Evolutionary conservation across 2,888 invertebrate species (phyloP).

Genomic region (Rhamnusium bicolor): DNA sequence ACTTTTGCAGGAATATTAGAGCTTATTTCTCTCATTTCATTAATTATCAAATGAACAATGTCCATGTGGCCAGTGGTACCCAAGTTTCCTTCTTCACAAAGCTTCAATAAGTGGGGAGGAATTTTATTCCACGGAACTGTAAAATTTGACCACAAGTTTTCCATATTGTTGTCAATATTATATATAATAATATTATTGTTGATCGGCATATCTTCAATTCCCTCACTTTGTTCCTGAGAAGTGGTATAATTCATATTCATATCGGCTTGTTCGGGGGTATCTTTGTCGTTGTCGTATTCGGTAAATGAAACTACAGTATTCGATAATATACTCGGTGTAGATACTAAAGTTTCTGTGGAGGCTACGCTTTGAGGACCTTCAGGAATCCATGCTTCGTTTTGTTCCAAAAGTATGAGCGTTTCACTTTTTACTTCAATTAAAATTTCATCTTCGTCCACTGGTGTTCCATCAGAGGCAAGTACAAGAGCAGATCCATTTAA

Average conservation of each 20-base stretch:
- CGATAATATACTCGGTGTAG: background rate
- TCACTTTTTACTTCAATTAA: background rate
- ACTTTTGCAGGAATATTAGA: too few species aligned
- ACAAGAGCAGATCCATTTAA: constrained; percentile 1
- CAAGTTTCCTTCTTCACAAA: too few species aligned
- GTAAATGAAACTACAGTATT: background rate
- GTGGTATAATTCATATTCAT: too few species aligned
- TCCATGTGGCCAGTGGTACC: too few species aligned
- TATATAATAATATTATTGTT: background rate
- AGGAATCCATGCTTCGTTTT: background rate
- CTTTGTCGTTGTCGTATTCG: background rate
- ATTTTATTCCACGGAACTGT: background rate
- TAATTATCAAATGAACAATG: too few species aligned
- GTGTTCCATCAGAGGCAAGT: background rate
- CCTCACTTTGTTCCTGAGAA: too few species aligned
- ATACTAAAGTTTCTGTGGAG: background rate
- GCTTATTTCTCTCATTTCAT: too few species aligned
- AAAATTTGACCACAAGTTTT: constrained; percentile 6
- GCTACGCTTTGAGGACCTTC: background rate
- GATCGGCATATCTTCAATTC: too few species aligned
- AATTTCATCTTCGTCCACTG: constrained; percentile 3
- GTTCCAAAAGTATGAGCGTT: background rate
- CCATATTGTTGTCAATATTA: background rate
- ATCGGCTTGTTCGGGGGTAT: too few species aligned
- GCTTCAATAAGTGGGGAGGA: background rate